A percentile compares a stretch with the other conserved stretches of the same genome.
Conservation (phyloP, 2,888 invertebrate species). For the Keiferia lycopersicella region DNA sequence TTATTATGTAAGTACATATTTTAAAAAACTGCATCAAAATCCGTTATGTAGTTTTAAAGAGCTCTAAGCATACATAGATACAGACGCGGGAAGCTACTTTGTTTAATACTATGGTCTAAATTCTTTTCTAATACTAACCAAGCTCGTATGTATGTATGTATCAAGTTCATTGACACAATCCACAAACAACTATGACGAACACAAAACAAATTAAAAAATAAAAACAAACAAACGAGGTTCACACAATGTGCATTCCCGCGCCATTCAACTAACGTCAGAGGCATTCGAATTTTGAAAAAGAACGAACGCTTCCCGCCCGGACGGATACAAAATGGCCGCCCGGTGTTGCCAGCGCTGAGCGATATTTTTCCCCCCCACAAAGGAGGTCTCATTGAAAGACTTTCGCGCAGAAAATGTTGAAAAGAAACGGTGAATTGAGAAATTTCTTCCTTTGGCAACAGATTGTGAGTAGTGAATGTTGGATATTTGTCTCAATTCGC, state of each 20-base stretch:
- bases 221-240: slow-evolving; percentile 7
- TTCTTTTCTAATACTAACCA: not conserved
- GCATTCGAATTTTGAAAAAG: slow-evolving; percentile 22
- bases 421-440: not conserved
- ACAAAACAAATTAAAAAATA: slow-evolving; percentile 4
- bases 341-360: slow-evolving; percentile 18
- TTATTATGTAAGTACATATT: no score
- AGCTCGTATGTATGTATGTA: not conserved
- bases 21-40: no score
- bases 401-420: slow-evolving; percentile 10
- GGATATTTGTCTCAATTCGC: slow-evolving; percentile 18
- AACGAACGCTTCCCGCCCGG: slow-evolving; percentile 18
- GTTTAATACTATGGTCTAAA: no score
- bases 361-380: slow-evolving; percentile 17
- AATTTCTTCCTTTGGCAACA: slow-evolving; percentile 13
- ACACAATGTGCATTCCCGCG: slow-evolving; percentile 19
- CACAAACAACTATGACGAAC: not conserved
- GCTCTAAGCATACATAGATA: no score
- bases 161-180: slow-evolving; percentile 1
- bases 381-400: slow-evolving; percentile 17
- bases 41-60: no score
- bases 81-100: no score
- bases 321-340: slow-evolving; percentile 21
- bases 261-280: slow-evolving; percentile 9
- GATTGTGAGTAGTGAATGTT: slow-evolving; percentile 9